Evolutionary conservation across 2,888 invertebrate genomes (phyloP).

Genomic region (Tenthredo amoena): DNA sequence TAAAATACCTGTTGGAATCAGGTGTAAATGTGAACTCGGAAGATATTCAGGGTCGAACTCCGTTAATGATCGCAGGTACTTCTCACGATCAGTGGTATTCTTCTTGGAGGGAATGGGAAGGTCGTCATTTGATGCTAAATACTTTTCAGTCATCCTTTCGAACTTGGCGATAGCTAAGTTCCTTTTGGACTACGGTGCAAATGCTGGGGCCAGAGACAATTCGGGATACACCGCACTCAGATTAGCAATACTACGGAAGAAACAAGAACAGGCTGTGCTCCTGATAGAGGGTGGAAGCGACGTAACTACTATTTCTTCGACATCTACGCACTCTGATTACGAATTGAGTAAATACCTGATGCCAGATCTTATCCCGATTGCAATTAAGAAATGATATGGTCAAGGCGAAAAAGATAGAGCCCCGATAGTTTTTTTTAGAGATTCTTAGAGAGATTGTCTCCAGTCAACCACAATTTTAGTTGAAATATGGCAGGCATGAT

Average conservation of each 20-base stretch:
- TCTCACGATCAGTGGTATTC: neutral
- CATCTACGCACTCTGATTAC: constrained; percentile 55
- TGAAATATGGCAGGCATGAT: neutral
- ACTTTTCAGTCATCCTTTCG: constrained; percentile 61
- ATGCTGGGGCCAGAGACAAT: constrained; percentile 56
- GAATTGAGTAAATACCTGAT: constrained; percentile 59
- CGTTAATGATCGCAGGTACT: constrained; percentile 65
- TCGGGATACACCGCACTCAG: constrained; percentile 60
- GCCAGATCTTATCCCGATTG: constrained; percentile 57
- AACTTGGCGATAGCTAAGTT: constrained; percentile 58
- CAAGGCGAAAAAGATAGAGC: neutral
- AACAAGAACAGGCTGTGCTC: constrained; percentile 60
- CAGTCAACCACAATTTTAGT: neutral
- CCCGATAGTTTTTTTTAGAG: neutral
- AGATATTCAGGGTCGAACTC: constrained; percentile 61
- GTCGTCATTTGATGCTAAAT: too few relatives aligned
- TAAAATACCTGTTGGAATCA: constrained; percentile 58
- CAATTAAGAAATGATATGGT: neutral
- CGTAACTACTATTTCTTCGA: constrained; percentile 40
- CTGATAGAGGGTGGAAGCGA: constrained; percentile 56
- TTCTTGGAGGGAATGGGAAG: neutral
- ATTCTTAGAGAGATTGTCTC: neutral
- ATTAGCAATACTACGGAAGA: constrained; percentile 62
- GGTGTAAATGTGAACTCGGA: constrained; percentile 55
- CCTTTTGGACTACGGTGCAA: constrained; percentile 59